Percentiles rank a stretch among this genome's conserved stretches.
These are phyloP conservation scores for Oryzias javanicus DNA, from an alignment of 2,113 vertebrate species.

Conservation along the genomic window DNA sequence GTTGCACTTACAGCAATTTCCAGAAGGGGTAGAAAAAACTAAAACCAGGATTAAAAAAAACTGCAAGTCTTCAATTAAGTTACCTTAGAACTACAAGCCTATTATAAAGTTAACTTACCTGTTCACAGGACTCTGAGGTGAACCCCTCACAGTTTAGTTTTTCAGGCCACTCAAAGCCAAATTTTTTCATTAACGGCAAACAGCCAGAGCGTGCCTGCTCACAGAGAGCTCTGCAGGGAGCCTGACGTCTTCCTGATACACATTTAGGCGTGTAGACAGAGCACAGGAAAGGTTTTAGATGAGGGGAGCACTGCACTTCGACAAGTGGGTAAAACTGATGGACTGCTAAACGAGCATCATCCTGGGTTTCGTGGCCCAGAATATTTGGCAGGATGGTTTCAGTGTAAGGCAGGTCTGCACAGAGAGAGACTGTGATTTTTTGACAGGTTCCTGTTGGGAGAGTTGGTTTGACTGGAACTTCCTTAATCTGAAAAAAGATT, in stretches of 20 bases:
- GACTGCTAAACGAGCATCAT: constrained; percentile 71
- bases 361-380: constrained; percentile 70
- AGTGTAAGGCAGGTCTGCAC: constrained; percentile 81
- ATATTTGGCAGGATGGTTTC: constrained; percentile 75
- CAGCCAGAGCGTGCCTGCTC: constrained; percentile 83
- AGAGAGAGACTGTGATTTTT: constrained; percentile 79
- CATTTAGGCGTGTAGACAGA: constrained; percentile 86
- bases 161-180: constrained; percentile 83
- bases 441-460: constrained; percentile 71
- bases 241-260: constrained; percentile 79
- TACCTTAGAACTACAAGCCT: too few relatives aligned
- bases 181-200: constrained; percentile 82
- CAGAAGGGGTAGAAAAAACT: too few relatives aligned
- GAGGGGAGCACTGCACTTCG: constrained; percentile 79
- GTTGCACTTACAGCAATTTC: too few relatives aligned
- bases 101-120: too few relatives aligned
- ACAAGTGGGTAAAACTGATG: constrained; percentile 73
- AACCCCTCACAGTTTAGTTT: constrained; percentile 84
- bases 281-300: constrained; percentile 87
- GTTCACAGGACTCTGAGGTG: constrained; percentile 54
- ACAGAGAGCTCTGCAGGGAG: constrained; percentile 84
- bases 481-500: neutral
- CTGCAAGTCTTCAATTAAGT: too few relatives aligned
- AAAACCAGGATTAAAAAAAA: too few relatives aligned
- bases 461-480: neutral